Evolutionary conservation across 2,888 invertebrate species (phyloP), one percentile per base, ranked within the genome.

Genomic region (Tupiocoris notatus): DNA sequence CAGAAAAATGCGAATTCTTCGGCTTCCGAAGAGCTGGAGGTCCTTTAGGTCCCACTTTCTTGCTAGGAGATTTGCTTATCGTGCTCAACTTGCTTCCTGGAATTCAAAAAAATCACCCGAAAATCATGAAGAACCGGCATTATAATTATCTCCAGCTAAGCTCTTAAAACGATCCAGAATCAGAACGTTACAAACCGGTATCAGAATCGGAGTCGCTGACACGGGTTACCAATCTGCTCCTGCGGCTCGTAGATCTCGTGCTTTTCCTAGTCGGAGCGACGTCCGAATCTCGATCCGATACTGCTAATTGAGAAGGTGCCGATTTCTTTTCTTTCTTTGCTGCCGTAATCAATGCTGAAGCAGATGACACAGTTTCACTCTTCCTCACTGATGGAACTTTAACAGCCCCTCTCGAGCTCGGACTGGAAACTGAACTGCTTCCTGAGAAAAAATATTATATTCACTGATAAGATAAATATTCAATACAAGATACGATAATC

Each of bases 231-330:
- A 82, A 82, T 75, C 82, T 82, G 76, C 83, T 83, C 58, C 80
- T 77, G 6, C 91, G 85, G 2, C 90, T 89, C 0, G 91, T 85
- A 0, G 91, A 91, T 9, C 92, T 85, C 0, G 92, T 92, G 22
- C 89, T 83, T 81, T 92, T 92, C 20, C 91, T 64, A 7, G 79
- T 77, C 9, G 79, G 66, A 12, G 64, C 39, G n/a, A 66, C 67
- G 25, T 78, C 75, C 2, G 76, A 73, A 78, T 9, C 82, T 80
- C 78, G 84, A 84, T 16, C 81, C 78, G 80, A 83, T 78, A 80
- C 83, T 0, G 81, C 81, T 1, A 82, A 81, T 25, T 65, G 75
- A 16, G 78, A 0, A 82, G 83, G 20, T 81, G 80, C 76, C 57
- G 79, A 59, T 25, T 75, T 75, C 21, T 75, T 75, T 9, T 75